These are phyloP conservation scores for Spea hammondii DNA, from an alignment of 2,797 vertebrate genomes.

Conservation along the genomic window DNA sequence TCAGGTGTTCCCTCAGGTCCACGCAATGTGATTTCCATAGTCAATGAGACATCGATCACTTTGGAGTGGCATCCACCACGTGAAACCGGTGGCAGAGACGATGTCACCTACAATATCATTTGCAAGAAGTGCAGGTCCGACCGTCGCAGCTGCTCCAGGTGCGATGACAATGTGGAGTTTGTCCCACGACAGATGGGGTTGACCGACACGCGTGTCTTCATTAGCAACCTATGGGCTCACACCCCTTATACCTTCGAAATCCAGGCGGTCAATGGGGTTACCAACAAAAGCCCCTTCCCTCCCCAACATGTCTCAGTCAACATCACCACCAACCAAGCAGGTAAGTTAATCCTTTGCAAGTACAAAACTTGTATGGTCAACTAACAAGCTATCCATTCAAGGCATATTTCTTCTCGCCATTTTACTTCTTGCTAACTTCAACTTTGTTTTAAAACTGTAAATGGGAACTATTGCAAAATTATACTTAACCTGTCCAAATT, in stretches of 20 bases:
- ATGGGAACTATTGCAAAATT: no score
- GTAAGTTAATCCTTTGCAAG: constrained; percentile 66
- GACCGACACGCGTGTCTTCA: constrained; percentile 88
- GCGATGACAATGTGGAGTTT: constrained; percentile 95
- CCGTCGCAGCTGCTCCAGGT: constrained; percentile 89
- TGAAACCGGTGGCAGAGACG: constrained; percentile 87
- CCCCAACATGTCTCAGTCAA: constrained; percentile 93
- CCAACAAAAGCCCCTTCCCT: constrained; percentile 91
- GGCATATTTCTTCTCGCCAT: no score
- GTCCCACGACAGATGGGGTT: constrained; percentile 89
- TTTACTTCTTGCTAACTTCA: no score
- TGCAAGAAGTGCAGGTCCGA: constrained; percentile 92
- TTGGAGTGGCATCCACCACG: constrained; percentile 94
- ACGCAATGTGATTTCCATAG: constrained; percentile 92
- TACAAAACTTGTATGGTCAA: no score
- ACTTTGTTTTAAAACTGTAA: no score
- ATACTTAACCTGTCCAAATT: no score
- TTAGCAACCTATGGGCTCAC: constrained; percentile 94
- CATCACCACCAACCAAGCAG: constrained; percentile 98
- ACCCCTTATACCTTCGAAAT: constrained; percentile 96
- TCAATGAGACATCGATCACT: constrained; percentile 96
- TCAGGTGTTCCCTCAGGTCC: constrained; percentile 92
- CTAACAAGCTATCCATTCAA: no score
- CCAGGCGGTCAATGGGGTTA: constrained; percentile 93
- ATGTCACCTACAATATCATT: constrained; percentile 96